Evolutionary conservation across 2,888 invertebrate species (phyloP).

Genomic region (Drosophila mulleri): DNA sequence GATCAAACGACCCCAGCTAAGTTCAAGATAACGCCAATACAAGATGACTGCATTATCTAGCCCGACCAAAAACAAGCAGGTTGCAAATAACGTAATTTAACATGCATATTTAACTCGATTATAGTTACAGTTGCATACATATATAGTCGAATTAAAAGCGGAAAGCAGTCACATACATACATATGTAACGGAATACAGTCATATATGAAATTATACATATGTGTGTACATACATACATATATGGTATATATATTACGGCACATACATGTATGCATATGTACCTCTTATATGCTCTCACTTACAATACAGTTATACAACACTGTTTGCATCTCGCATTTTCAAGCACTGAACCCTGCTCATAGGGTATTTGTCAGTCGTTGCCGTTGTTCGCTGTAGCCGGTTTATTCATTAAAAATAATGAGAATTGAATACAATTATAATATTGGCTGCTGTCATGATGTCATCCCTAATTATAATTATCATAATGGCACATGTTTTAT

Average conservation of each 20-base stretch:
- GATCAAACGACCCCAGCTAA: conserved; percentile 6
- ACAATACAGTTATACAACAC: background rate
- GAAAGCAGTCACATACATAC: no score
- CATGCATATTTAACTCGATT: conserved; percentile 6
- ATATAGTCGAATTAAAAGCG: background rate
- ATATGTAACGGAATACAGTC: no score
- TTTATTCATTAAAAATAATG: conserved; percentile 68
- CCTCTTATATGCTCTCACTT: no score
- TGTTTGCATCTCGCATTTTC: background rate
- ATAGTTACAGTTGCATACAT: background rate
- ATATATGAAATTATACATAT: no score
- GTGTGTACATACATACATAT: no score
- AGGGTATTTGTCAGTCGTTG: conserved; percentile 9
- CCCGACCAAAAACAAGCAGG: background rate
- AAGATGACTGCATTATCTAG: conserved; percentile 4
- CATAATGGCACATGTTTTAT: conserved; percentile 66
- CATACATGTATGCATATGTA: no score
- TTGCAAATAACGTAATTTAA: conserved; percentile 3
- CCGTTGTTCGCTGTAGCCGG: conserved; percentile 4
- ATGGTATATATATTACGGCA: no score
- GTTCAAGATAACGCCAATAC: conserved; percentile 1
- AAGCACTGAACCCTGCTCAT: background rate
- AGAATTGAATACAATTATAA: conserved; percentile 67
- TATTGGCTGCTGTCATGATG: conserved; percentile 49
- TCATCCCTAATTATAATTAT: conserved; percentile 73